phyloP scores from a whole-genome alignment of 2,797 vertebrate species.

The Sylvilagus floridanus region DNA sequence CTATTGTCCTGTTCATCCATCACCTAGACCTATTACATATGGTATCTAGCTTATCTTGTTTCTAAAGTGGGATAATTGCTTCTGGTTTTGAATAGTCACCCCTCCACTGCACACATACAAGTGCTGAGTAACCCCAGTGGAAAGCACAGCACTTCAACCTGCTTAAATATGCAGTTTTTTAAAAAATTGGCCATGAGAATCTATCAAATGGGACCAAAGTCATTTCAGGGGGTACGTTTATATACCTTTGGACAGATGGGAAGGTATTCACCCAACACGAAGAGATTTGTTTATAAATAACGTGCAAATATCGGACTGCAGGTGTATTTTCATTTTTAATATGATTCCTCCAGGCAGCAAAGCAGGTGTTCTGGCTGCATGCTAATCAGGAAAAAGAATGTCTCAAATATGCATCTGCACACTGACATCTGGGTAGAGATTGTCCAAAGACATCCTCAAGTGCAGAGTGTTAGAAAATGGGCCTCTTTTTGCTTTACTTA shows the following conservation, averaged over 20 bases:
- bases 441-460: conserved; percentile 80
- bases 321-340: conserved; percentile 77
- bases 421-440: conserved; percentile 83
- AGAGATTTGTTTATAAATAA: conserved; percentile 68
- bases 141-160: background rate
- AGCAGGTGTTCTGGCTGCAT: conserved; percentile 84
- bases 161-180: background rate
- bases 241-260: background rate
- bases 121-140: background rate
- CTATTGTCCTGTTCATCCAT: background rate
- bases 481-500: conserved; percentile 75
- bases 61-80: background rate
- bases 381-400: conserved; percentile 81
- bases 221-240: background rate
- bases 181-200: background rate
- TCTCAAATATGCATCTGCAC: conserved; percentile 86
- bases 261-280: conserved; percentile 6
- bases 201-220: background rate
- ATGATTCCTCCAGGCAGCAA: conserved; percentile 79
- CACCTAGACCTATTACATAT: background rate
- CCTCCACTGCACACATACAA: background rate
- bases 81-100: background rate
- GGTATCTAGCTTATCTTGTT: background rate
- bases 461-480: conserved; percentile 69
- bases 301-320: conserved; percentile 72